Evolutionary conservation across 1,140 invertebrate genomes (phyloP).

Genomic region (Zaprionus vittiger): DNA sequence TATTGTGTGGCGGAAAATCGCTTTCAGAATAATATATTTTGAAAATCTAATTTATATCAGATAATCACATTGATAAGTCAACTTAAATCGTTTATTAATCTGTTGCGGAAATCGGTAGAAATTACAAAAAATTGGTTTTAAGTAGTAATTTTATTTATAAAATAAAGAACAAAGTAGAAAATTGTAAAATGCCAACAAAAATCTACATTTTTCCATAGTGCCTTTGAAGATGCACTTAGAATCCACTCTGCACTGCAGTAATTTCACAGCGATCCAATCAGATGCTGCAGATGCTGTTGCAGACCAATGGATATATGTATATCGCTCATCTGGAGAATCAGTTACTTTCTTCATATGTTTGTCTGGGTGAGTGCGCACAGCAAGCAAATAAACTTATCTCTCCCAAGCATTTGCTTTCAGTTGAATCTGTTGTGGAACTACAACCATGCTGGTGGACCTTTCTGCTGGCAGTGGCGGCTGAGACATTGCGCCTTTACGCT

Average conservation of each 20-base stretch:
- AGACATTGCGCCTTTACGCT: conserved; percentile 91
- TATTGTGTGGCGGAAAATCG: no score
- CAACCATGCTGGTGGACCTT: conserved; percentile 89
- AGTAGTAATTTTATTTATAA: no score
- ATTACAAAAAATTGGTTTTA: no score
- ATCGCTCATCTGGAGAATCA: conserved; percentile 89
- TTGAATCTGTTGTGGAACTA: conserved; percentile 86
- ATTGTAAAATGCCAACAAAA: no score
- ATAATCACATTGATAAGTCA: no score
- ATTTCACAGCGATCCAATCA: conserved; percentile 86
- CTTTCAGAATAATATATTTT: no score
- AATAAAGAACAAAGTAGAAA: no score
- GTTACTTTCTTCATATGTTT: conserved; percentile 93
- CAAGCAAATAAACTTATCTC: not conserved
- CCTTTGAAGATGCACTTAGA: no score
- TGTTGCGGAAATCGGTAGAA: no score
- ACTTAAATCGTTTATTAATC: no score
- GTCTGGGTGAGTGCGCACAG: conserved; percentile 83
- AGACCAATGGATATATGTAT: conserved; percentile 91
- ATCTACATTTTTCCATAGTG: no score
- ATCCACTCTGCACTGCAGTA: conserved; percentile 47
- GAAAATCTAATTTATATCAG: no score
- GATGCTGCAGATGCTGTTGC: conserved; percentile 92
- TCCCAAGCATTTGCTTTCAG: conserved; percentile 21
- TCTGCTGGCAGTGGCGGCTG: conserved; percentile 89